A percentile compares a stretch with the other conserved stretches of the same genome.
Conservation (phyloP, 2,888 invertebrate species). For the Neria commutata region DNA sequence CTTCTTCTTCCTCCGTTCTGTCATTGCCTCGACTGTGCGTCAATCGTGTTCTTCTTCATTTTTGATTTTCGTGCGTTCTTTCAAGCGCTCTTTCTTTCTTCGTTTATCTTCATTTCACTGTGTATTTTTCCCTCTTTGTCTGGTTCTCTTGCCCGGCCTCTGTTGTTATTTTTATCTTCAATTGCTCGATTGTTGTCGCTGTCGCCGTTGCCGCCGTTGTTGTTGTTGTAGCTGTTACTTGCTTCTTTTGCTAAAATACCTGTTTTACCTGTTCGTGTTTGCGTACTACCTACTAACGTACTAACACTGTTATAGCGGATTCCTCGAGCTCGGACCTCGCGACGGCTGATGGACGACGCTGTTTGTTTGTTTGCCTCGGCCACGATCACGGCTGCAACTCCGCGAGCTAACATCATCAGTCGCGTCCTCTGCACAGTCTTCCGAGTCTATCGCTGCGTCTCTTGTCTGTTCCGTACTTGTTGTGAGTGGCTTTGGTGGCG, state of each 20-base stretch:
- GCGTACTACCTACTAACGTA: constrained; percentile 60
- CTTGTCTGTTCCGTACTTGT: constrained; percentile 35
- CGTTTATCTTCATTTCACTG: constrained; percentile 19
- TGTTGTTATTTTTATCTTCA: constrained; percentile 39
- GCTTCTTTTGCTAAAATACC: constrained; percentile 51
- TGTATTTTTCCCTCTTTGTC: constrained; percentile 16
- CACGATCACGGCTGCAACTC: background rate
- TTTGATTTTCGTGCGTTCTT: constrained; percentile 20
- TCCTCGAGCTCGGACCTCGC: too few species aligned
- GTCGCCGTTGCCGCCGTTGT: constrained; percentile 30
- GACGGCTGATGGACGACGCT: too few species aligned
- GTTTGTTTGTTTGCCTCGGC: background rate
- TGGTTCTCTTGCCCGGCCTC: constrained; percentile 14
- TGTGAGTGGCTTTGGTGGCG: constrained; percentile 26
- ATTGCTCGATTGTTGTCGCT: constrained; percentile 49
- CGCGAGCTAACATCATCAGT: background rate
- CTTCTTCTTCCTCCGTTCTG: constrained; percentile 12
- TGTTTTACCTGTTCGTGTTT: constrained; percentile 63
- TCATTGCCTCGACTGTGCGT: constrained; percentile 13
- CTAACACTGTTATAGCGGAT: constrained; percentile 62
- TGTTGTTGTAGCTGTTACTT: constrained; percentile 26
- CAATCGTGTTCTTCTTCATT: constrained; percentile 4
- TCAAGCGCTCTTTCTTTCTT: constrained; percentile 19
- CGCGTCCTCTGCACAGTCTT: constrained; percentile 31
- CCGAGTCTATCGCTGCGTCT: constrained; percentile 21